These are phyloP conservation scores for Daubentonia madagascariensis DNA, from an alignment of 2,113 vertebrate species.

Conservation along the genomic window DNA sequence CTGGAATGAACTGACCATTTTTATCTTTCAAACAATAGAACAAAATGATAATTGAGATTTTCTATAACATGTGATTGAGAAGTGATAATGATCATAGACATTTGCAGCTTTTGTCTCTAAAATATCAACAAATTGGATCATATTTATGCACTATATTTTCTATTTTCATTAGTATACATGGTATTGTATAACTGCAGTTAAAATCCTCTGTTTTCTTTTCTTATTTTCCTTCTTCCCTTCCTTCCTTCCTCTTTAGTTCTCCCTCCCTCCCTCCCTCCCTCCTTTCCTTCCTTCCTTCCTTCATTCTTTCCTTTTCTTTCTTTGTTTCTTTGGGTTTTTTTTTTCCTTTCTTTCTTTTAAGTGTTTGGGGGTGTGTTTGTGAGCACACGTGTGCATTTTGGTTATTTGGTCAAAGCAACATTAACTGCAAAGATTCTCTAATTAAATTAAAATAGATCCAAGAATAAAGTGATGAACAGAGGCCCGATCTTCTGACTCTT, in stretches of 20 bases:
- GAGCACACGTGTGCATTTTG: accelerated
- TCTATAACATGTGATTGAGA: neutral
- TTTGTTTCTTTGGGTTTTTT: neutral
- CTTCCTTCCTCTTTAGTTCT: too few species aligned
- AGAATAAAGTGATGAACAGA: neutral
- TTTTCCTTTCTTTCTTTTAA: neutral
- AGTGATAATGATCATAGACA: neutral
- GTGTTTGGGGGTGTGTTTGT: accelerated
- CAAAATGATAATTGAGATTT: neutral
- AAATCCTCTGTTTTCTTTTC: neutral
- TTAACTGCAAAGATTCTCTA: neutral
- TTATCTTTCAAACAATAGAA: neutral
- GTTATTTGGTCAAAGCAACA: neutral
- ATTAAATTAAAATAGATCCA: neutral
- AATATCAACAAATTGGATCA: neutral
- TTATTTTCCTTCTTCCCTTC: neutral
- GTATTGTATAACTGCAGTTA: neutral
- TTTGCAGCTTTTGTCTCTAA: neutral
- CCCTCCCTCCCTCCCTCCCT: accelerated
- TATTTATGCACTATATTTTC: neutral
- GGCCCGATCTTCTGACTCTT: neutral
- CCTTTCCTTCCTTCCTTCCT: neutral
- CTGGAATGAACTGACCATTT: neutral
- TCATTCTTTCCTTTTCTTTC: neutral
- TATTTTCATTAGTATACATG: neutral